Conservation (phyloP, 2,888 invertebrate species). For the Drosophila formosana region DNA sequence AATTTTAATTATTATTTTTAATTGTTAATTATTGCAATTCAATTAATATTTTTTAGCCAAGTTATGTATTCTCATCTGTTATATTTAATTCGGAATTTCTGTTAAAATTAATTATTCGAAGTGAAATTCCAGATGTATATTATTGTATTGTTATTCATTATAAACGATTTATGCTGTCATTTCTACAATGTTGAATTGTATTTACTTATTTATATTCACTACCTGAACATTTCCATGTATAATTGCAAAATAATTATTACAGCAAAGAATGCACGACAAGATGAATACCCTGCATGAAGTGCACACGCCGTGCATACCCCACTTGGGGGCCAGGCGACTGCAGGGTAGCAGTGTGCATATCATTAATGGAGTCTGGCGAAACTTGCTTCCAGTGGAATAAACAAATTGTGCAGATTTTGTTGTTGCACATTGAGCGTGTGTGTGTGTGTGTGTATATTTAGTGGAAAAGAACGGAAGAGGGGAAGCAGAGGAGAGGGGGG, state of each 20-base stretch:
- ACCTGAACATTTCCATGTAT: not conserved
- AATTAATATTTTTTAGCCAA: too few species aligned
- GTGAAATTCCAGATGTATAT: too few species aligned
- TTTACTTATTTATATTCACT: not conserved
- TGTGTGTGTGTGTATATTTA: not conserved
- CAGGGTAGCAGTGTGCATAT: not conserved
- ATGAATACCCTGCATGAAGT: not conserved
- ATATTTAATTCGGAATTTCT: too few species aligned
- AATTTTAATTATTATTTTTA: too few species aligned
- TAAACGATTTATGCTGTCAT: too few species aligned
- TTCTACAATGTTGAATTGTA: too few species aligned
- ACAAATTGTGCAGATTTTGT: constrained; percentile 24
- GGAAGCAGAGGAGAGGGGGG: not conserved
- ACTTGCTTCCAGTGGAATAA: constrained; percentile 31
- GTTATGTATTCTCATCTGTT: too few species aligned
- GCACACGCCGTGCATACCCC: not conserved
- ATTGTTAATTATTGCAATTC: too few species aligned
- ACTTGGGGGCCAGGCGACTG: not conserved
- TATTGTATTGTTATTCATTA: too few species aligned
- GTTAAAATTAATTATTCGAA: too few species aligned
- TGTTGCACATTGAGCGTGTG: not conserved
- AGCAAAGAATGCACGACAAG: not conserved
- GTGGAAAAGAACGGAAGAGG: too few species aligned
- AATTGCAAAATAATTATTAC: constrained; percentile 1
- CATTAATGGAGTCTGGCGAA: constrained; percentile 12